Evolutionary conservation across 2,888 invertebrate species (phyloP).

Genomic region (Ctenicera cuprea): DNA sequence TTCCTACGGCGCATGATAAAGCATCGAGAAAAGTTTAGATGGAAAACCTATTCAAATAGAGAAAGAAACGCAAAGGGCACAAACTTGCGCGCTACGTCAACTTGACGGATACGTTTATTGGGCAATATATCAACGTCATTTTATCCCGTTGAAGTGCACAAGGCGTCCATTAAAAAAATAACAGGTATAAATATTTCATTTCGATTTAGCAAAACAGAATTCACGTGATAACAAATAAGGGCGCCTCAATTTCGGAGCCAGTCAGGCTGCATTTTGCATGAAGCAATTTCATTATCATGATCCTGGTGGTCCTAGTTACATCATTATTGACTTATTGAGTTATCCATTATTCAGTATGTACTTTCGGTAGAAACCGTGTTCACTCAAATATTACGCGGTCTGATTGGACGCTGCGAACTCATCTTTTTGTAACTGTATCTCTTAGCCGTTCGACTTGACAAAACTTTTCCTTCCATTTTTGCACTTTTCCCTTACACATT

Average conservation of each 20-base stretch:
- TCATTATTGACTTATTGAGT: slow-evolving; percentile 44
- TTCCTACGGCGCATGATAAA: slow-evolving; percentile 18
- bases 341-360: slow-evolving; percentile 43
- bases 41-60: slow-evolving; percentile 26
- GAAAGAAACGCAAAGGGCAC: not conserved
- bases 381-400: slow-evolving; percentile 16
- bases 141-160: not conserved
- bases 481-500: not conserved
- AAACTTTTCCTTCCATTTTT: slow-evolving; percentile 18
- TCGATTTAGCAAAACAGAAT: not conserved
- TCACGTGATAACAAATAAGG: slow-evolving; percentile 8
- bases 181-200: not conserved
- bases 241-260: not conserved
- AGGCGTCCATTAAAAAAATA: slow-evolving; percentile 3
- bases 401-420: slow-evolving; percentile 32
- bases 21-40: slow-evolving; percentile 21
- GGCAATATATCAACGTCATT: slow-evolving; percentile 10
- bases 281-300: slow-evolving; percentile 37
- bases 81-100: slow-evolving; percentile 7
- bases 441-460: slow-evolving; percentile 34
- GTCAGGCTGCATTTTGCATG: slow-evolving; percentile 33
- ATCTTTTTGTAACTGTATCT: slow-evolving; percentile 33
- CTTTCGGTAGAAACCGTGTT: slow-evolving; percentile 28
- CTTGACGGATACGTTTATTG: slow-evolving; percentile 14
- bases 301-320: slow-evolving; percentile 37